Conservation (phyloP, 1,140 invertebrate genomes). For the Dinothrombium tinctorium region DNA sequence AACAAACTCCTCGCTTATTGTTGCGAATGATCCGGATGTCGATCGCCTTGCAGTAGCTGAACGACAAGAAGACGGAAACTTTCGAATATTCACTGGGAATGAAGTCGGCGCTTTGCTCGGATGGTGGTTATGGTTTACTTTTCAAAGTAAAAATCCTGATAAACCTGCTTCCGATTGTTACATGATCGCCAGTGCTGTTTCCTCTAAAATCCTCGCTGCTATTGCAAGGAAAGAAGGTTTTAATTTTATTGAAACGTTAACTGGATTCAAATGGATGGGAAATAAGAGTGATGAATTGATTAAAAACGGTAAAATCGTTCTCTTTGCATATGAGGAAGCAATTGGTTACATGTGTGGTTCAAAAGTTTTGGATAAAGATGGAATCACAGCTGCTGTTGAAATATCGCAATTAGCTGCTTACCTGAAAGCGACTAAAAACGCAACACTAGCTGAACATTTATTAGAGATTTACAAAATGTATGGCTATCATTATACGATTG, state of each 20-base stretch:
- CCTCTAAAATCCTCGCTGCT: slow-evolving; percentile 75
- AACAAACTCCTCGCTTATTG: slow-evolving; percentile 41
- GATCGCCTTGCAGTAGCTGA: slow-evolving; percentile 84
- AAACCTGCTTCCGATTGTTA: slow-evolving; percentile 30
- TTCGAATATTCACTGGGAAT: slow-evolving; percentile 86
- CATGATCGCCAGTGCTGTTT: slow-evolving; percentile 82
- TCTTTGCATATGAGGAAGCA: slow-evolving; percentile 78
- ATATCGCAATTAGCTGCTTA: slow-evolving; percentile 50
- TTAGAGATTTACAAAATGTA: slow-evolving; percentile 44
- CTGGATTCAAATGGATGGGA: slow-evolving; percentile 99
- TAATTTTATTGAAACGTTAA: slow-evolving; percentile 73
- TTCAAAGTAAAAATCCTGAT: slow-evolving; percentile 13
- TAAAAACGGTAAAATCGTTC: slow-evolving; percentile 35
- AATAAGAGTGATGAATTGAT: slow-evolving; percentile 53
- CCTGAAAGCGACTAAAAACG: slow-evolving; percentile 31
- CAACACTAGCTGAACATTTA: slow-evolving; percentile 46
- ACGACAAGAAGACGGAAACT: slow-evolving; percentile 28
- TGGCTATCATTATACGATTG: slow-evolving; percentile 57
- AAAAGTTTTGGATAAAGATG: slow-evolving; percentile 80
- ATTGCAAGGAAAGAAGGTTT: slow-evolving; percentile 61
- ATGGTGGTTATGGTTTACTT: slow-evolving; percentile 7
- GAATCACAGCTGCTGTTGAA: slow-evolving; percentile 57
- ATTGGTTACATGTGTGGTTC: slow-evolving; percentile 78
- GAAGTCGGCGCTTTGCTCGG: slow-evolving; percentile 77
- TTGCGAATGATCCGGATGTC: slow-evolving; percentile 97